Evolutionary conservation across 2,797 vertebrate genomes (phyloP).

Genomic region (Periparus ater): DNA sequence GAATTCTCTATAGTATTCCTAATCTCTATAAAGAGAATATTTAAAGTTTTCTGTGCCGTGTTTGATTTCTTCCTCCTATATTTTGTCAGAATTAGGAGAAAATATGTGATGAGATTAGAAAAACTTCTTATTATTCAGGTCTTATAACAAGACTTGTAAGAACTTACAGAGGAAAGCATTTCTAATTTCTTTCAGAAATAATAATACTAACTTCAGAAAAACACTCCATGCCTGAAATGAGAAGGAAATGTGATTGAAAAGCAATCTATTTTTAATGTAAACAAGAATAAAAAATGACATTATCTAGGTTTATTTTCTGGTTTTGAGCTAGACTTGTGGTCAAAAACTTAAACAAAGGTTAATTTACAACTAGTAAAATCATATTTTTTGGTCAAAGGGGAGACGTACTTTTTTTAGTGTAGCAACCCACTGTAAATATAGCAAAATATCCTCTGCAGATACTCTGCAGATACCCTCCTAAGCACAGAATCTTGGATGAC

Average conservation of each 20-base stretch:
- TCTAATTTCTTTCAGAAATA: slow-evolving; percentile 15
- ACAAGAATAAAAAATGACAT: neutral
- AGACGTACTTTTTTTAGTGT: neutral
- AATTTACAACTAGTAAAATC: neutral
- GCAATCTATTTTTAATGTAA: neutral
- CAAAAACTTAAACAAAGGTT: neutral
- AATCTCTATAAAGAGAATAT: slow-evolving; percentile 4
- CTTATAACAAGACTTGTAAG: neutral
- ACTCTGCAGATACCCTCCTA: neutral
- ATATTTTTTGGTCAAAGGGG: neutral
- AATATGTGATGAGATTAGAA: neutral
- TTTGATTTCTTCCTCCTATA: neutral
- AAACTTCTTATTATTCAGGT: neutral
- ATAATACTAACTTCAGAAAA: neutral
- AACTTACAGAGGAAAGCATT: neutral
- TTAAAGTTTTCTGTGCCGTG: neutral
- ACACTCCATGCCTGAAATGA: neutral
- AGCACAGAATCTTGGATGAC: neutral
- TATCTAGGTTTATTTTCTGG: neutral
- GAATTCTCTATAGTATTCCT: too few relatives aligned
- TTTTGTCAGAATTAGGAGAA: neutral
- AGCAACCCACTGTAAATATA: neutral
- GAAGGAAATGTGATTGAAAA: neutral
- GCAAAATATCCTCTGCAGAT: neutral
- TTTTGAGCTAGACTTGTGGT: neutral